phyloP scores from a whole-genome alignment of 2,113 vertebrate genomes.

The Clarias batrachus region DNA sequence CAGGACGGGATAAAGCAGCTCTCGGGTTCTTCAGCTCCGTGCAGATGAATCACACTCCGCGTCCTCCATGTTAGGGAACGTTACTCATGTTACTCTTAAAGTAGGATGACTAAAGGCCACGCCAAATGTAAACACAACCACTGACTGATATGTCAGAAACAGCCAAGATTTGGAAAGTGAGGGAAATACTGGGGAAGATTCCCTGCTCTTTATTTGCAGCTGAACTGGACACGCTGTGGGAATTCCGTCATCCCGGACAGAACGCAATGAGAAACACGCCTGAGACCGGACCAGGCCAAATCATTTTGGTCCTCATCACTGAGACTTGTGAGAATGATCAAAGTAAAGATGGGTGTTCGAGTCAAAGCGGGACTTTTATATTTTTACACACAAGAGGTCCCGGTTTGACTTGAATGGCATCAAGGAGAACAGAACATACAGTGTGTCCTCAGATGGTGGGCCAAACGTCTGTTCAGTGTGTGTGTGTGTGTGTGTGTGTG shows the following conservation, averaged over 20 bases:
- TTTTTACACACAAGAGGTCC: too few relatives aligned
- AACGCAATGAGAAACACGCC: too few relatives aligned
- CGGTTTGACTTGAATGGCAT: not conserved
- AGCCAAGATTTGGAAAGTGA: not conserved
- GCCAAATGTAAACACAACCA: constrained; percentile 22
- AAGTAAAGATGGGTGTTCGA: too few relatives aligned
- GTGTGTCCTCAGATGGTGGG: not conserved
- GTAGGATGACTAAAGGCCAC: not conserved
- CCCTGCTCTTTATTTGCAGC: not conserved
- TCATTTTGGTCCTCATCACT: not conserved
- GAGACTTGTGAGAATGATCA: too few relatives aligned
- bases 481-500: not conserved
- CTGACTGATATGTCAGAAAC: not conserved
- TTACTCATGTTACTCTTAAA: constrained; percentile 6
- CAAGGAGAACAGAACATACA: not conserved
- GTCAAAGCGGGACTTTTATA: too few relatives aligned
- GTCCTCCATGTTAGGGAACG: constrained; percentile 10
- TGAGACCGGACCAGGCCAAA: too few relatives aligned
- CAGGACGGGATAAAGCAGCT: not conserved
- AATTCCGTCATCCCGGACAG: not conserved
- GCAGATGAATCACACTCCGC: not conserved
- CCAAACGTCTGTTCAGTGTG: not conserved
- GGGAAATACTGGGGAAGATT: constrained; percentile 20
- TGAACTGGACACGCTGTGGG: not conserved
- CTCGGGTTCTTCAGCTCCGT: not conserved